A percentile compares a stretch with the other conserved stretches of the same genome.
These are phyloP conservation scores for Ornithoptera alexandrae DNA, from an alignment of 2,888 invertebrate species.

Conservation along the genomic window DNA sequence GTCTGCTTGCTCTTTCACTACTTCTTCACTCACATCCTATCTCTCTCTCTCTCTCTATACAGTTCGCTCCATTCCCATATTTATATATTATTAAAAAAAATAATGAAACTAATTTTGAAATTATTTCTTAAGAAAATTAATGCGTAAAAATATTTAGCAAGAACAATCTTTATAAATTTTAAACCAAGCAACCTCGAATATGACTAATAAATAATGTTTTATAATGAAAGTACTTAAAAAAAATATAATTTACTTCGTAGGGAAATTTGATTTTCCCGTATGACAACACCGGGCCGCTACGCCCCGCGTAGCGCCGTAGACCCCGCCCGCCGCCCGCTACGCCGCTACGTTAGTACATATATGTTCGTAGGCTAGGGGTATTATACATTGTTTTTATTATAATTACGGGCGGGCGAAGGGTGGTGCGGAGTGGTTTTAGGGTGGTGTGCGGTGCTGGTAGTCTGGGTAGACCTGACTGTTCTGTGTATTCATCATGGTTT, in stretches of 20 bases:
- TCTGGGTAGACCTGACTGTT: neutral
- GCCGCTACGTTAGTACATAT: conserved; percentile 33
- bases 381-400: conserved; percentile 37
- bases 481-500: conserved; percentile 26
- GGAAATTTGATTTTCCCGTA: conserved; percentile 10
- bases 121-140: no score
- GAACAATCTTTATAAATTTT: no score
- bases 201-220: no score
- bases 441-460: neutral
- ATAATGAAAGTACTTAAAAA: no score
- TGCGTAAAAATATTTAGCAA: no score
- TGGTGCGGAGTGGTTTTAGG: conserved; percentile 17
- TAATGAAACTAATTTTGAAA: no score
- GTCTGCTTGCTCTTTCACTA: no score
- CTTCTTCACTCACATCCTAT: no score
- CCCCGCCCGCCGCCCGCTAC: conserved; percentile 63
- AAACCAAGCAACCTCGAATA: no score
- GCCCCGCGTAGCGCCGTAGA: conserved; percentile 61
- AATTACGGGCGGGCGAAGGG: conserved; percentile 30
- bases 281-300: conserved; percentile 55
- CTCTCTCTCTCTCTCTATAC: no score
- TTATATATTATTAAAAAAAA: no score
- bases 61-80: no score
- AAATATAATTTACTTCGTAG: neutral
- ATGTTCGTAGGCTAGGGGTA: conserved; percentile 35